These are phyloP conservation scores for Sarcoramphus papa DNA, from an alignment of 2,797 vertebrate genomes.

Conservation along the genomic window DNA sequence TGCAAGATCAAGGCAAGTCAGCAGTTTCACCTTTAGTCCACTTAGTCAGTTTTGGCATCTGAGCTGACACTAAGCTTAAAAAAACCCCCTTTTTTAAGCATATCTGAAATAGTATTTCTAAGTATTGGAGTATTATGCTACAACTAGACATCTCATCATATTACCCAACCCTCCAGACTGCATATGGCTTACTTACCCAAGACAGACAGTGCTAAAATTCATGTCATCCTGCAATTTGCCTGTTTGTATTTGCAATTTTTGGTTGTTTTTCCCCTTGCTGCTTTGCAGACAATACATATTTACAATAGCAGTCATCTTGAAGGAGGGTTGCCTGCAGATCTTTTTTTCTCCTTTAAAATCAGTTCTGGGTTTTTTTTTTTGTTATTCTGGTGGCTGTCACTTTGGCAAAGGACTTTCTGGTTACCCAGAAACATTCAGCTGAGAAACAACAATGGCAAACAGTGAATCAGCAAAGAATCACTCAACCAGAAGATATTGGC, in stretches of 20 bases:
- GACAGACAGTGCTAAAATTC: background rate
- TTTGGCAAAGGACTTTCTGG: background rate
- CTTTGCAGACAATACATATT: background rate
- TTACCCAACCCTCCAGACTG: background rate
- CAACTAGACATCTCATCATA: background rate
- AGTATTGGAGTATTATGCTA: background rate
- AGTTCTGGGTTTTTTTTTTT: background rate
- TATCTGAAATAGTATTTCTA: background rate
- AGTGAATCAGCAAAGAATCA: slow-evolving; percentile 48
- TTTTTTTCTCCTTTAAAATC: background rate
- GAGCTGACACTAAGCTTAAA: background rate
- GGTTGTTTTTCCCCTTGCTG: background rate
- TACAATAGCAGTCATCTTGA: background rate
- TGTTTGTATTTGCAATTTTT: background rate
- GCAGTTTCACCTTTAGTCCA: background rate
- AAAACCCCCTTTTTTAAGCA: background rate
- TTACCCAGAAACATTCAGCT: background rate
- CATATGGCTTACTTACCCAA: background rate
- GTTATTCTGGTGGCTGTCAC: background rate
- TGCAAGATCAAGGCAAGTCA: background rate
- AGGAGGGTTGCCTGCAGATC: background rate
- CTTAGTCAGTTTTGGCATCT: background rate
- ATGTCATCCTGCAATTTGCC: background rate
- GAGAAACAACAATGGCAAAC: background rate
- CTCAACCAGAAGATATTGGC: slow-evolving; percentile 57